These are phyloP conservation scores for Chesias legatella DNA, from an alignment of 2,888 invertebrate genomes.

Conservation along the genomic window DNA sequence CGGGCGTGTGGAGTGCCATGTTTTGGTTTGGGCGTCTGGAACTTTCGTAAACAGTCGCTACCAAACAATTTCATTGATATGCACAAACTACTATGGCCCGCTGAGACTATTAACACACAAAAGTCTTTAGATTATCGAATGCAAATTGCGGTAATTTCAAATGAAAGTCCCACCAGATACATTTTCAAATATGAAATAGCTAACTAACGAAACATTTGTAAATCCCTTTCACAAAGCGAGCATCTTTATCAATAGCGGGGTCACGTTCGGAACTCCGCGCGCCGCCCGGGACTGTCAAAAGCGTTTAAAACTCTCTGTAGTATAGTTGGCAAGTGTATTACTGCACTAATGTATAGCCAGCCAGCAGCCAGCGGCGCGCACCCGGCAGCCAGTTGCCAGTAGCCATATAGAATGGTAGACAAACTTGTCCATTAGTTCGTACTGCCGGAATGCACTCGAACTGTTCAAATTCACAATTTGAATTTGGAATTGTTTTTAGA, in stretches of 20 bases:
- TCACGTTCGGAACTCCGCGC: constrained; percentile 49
- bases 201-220: constrained; percentile 18
- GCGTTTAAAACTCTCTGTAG: constrained; percentile 56
- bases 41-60: constrained; percentile 11
- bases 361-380: too few relatives aligned
- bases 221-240: constrained; percentile 24
- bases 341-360: constrained; percentile 42
- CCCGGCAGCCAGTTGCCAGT: too few relatives aligned
- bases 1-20: constrained; percentile 13
- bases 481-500: constrained; percentile 9
- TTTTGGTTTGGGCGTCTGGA: constrained; percentile 17
- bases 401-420: constrained; percentile 35
- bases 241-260: constrained; percentile 47
- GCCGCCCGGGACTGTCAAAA: constrained; percentile 57
- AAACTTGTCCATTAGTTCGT: constrained; percentile 22
- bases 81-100: not conserved
- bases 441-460: constrained; percentile 17
- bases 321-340: constrained; percentile 60
- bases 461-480: constrained; percentile 1
- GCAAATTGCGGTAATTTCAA: too few relatives aligned
- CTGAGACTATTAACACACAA: too few relatives aligned
- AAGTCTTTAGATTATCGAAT: too few relatives aligned
- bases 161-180: too few relatives aligned
- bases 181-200: constrained; percentile 17
- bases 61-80: not conserved